Evolutionary conservation across 2,113 vertebrate genomes (phyloP).

Genomic region (Tragelaphus buxtoni): DNA sequence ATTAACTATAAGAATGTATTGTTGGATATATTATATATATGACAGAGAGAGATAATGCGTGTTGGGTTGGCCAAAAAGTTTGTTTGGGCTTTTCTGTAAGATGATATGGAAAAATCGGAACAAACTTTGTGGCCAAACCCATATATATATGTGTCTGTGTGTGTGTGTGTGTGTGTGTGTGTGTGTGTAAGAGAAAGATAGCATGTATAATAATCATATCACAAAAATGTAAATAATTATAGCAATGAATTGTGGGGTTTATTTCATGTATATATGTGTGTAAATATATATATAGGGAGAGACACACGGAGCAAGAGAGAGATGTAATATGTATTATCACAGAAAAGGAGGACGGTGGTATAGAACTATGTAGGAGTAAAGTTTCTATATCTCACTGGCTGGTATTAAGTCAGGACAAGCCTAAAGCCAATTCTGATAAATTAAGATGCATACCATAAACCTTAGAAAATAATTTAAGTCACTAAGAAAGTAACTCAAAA

Average conservation of each 20-base stretch:
- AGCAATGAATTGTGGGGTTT: neutral
- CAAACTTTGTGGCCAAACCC: neutral
- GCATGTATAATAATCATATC: neutral
- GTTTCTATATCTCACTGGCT: neutral
- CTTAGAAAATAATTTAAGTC: neutral
- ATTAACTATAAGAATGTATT: neutral
- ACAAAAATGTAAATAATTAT: neutral
- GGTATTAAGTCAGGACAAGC: neutral
- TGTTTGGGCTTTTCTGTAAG: neutral
- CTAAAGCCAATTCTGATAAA: neutral
- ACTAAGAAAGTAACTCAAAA: neutral
- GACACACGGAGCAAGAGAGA: neutral
- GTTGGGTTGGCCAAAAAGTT: neutral
- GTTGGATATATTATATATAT: neutral
- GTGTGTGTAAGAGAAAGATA: neutral
- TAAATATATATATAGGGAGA: accelerated
- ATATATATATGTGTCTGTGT: accelerated
- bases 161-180: neutral
- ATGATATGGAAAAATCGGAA: neutral
- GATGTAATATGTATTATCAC: neutral
- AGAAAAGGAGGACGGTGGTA: neutral
- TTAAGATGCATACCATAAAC: neutral
- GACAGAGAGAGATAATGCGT: neutral
- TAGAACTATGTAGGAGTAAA: neutral
- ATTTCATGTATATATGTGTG: neutral